Base-by-base conservation (phyloP, 2,797 vertebrate species). In the Lepidocolaptes lacrymiger region DNA sequence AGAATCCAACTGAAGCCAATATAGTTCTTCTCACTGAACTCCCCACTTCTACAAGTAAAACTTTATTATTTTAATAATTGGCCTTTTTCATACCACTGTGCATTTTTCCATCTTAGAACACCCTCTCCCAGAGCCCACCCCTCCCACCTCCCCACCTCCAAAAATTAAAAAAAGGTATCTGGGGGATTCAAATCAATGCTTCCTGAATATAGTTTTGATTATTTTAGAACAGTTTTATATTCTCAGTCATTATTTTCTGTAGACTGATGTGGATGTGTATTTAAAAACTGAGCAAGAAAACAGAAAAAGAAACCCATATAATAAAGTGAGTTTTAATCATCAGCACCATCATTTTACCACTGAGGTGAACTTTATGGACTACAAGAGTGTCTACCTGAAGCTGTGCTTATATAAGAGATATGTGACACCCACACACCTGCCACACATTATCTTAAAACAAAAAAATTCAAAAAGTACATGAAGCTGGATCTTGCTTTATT, bases 401-500 rank as follows among this genome's bases (percentile, higher is more conserved):
- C 22, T 85, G 41, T 55, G 34, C 24, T 72, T 66, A 52, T 7
- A 14, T 15, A 81, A 77, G 0, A 1, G 34, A 46, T 10, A 62
- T 3, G 16, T 43, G n/a, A 39, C n/a, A 69, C 17, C 14, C 46
- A 66, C 13, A 67, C 23, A 59, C n/a, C 37, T 11, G 21, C 12
- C 37, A 86, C 1, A 3, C 2, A 26, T 18, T 6, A 67, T 23
- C 56, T 83, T 43, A 85, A 66, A 93, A 9, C 4, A 18, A 83
- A 5, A 32, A 78, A 78, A 83, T 51, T 26, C 23, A 69, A 17
- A 16, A 66, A 59, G 10, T 24, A 28, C 10, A 44, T 9, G 24
- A 88, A 63, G 24, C 4, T 76, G 21, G 12, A 87, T 79, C 59
- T 78, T 92, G 4, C 5, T 96, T 97, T 94, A 96, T 76, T 96